Conservation (phyloP, 2,888 invertebrate species). For the Dendrolimus pini region DNA sequence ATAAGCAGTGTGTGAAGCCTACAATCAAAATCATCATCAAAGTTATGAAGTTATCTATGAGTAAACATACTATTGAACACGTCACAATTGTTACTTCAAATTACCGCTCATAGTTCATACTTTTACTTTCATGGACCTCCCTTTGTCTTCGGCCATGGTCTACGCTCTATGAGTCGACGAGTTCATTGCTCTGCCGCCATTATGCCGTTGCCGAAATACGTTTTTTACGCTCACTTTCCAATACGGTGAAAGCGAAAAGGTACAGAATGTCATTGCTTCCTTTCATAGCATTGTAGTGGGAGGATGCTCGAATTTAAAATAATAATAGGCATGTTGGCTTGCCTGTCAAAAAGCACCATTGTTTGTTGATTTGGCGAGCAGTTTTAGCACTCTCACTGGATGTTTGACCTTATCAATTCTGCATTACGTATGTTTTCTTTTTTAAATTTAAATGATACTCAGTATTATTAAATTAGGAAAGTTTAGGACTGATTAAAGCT, state of each 20-base stretch:
- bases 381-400: slow-evolving; percentile 1
- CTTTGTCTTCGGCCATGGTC: slow-evolving; percentile 65
- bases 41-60: not conserved
- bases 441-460: too few species aligned
- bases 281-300: slow-evolving; percentile 70
- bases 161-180: slow-evolving; percentile 49
- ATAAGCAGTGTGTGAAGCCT: too few species aligned
- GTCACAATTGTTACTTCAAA: slow-evolving; percentile 17
- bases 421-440: too few species aligned
- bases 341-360: slow-evolving; percentile 44
- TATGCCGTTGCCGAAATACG: slow-evolving; percentile 70
- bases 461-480: too few species aligned
- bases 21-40: not conserved
- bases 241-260: slow-evolving; percentile 75
- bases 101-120: slow-evolving; percentile 26
- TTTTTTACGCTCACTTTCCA: slow-evolving; percentile 77
- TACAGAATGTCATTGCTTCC: slow-evolving; percentile 72
- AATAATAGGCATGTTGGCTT: slow-evolving; percentile 48
- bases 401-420: too few species aligned
- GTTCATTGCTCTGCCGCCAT: slow-evolving; percentile 64
- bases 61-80: not conserved
- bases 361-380: slow-evolving; percentile 20
- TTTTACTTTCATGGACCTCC: slow-evolving; percentile 69
- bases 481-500: too few species aligned
- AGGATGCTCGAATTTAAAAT: slow-evolving; percentile 54